Evolutionary conservation across 1,140 invertebrate genomes (phyloP).

Genomic region (Melipona quadrifasciata): DNA sequence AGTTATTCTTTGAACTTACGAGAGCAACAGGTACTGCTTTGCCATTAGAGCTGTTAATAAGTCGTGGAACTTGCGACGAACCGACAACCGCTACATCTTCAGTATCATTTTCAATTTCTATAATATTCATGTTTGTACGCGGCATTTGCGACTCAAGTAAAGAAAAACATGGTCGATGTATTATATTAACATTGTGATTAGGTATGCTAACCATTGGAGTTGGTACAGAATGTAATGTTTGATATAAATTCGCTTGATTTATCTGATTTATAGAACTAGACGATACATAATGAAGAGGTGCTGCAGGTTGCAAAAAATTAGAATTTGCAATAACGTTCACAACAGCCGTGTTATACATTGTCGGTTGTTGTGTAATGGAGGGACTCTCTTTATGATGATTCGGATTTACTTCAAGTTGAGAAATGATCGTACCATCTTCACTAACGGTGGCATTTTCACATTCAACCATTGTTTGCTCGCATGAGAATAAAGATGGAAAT

Average conservation of each 20-base stretch:
- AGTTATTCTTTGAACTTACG: constrained; percentile 40
- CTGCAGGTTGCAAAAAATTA: constrained; percentile 6
- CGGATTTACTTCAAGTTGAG: background rate
- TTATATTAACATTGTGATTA: constrained; percentile 28
- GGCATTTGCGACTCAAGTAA: constrained; percentile 44
- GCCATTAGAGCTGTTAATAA: background rate
- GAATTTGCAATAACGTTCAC: constrained; percentile 19
- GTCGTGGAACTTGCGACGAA: background rate
- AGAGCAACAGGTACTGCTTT: constrained; percentile 58
- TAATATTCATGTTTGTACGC: constrained; percentile 65
- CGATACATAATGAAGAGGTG: background rate
- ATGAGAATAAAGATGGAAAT: constrained; percentile 64
- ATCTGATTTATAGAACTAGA: background rate
- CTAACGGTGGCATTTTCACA: constrained; percentile 64
- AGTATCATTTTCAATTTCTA: constrained; percentile 77
- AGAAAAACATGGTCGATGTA: constrained; percentile 50
- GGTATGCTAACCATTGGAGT: constrained; percentile 76
- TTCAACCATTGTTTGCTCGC: constrained; percentile 72
- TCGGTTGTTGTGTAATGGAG: constrained; percentile 4
- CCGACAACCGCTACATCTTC: constrained; percentile 68
- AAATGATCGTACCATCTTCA: constrained; percentile 49
- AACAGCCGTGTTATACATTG: constrained; percentile 21
- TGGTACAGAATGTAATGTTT: background rate
- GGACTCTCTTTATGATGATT: constrained; percentile 25
- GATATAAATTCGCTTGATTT: constrained; percentile 9